A percentile compares a stretch with the other conserved stretches of the same genome.
These are phyloP conservation scores for Neolamprologus longior DNA, from an alignment of 2,113 vertebrate genomes.

Conservation along the genomic window DNA sequence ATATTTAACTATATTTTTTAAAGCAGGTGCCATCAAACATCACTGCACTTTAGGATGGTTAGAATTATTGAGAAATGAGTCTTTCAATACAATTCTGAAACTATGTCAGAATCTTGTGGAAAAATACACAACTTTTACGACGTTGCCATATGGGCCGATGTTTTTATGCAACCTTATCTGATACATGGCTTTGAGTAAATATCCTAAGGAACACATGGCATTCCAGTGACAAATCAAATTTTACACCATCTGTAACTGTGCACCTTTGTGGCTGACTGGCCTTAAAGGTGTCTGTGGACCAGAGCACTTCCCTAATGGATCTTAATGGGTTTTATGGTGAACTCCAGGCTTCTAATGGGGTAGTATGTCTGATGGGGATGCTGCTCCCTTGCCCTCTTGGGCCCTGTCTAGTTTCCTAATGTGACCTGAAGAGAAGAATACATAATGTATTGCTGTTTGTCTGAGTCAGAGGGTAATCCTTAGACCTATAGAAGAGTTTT, in stretches of 20 bases:
- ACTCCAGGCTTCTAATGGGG: slow-evolving; percentile 67
- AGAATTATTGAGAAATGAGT: not conserved
- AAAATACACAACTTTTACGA: not conserved
- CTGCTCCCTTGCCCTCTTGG: slow-evolving; percentile 46
- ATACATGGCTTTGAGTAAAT: not conserved
- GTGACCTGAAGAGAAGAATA: slow-evolving; percentile 50
- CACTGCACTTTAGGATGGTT: not conserved
- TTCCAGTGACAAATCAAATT: slow-evolving; percentile 48
- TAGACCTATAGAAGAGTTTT: slow-evolving; percentile 9
- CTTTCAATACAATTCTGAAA: not conserved
- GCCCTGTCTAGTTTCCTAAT: slow-evolving; percentile 53
- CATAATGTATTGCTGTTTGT: slow-evolving; percentile 47
- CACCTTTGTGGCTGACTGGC: slow-evolving; percentile 55
- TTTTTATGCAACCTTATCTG: not conserved
- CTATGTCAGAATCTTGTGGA: not conserved
- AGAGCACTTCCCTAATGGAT: slow-evolving; percentile 68
- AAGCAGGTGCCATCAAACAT: not conserved
- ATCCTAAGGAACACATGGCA: not conserved
- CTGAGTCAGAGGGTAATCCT: slow-evolving; percentile 38
- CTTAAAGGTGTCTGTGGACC: slow-evolving; percentile 68
- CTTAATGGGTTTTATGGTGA: slow-evolving; percentile 70
- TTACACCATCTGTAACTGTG: slow-evolving; percentile 55
- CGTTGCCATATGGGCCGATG: not conserved
- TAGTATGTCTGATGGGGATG: slow-evolving; percentile 65
- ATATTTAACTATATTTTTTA: not conserved